These are phyloP conservation scores for Thamnophis sirtalis DNA, from an alignment of 2,113 vertebrate species.

Conservation along the genomic window DNA sequence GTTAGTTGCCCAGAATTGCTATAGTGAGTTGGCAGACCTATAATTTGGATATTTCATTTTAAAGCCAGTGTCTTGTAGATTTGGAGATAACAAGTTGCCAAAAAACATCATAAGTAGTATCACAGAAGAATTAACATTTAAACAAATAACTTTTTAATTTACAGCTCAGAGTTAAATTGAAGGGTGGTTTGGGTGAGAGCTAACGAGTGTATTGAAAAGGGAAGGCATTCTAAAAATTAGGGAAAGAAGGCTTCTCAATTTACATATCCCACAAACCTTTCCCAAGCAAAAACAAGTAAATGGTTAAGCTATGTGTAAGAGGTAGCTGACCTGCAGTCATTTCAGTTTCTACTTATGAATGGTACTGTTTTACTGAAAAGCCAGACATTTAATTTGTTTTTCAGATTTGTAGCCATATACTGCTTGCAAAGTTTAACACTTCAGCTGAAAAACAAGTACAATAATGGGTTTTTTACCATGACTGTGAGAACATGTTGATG, in stretches of 20 bases:
- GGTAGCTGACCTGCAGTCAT: not conserved
- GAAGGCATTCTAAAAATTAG: not conserved
- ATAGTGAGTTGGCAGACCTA: not conserved
- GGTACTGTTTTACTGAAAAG: not conserved
- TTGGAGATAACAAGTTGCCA: not conserved
- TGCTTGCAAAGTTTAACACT: not conserved
- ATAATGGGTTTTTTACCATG: conserved; percentile 74
- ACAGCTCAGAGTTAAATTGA: not conserved
- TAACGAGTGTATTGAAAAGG: not conserved
- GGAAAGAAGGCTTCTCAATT: not conserved
- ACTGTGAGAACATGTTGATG: conserved; percentile 88
- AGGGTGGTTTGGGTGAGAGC: not conserved
- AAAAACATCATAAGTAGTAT: not conserved
- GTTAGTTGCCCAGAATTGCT: not conserved
- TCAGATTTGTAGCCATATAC: not conserved
- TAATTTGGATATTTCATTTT: not conserved
- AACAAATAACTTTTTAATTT: not conserved
- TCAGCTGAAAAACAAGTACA: not conserved
- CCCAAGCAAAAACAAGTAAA: not conserved
- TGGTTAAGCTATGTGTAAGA: not conserved
- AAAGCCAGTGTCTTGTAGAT: not conserved
- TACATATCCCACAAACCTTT: not conserved
- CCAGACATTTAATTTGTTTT: not conserved
- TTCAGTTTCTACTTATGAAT: not conserved
- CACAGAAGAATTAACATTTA: not conserved